Evolutionary conservation across 1,140 invertebrate species (phyloP).

Genomic region (Lucilia cuprina): DNA sequence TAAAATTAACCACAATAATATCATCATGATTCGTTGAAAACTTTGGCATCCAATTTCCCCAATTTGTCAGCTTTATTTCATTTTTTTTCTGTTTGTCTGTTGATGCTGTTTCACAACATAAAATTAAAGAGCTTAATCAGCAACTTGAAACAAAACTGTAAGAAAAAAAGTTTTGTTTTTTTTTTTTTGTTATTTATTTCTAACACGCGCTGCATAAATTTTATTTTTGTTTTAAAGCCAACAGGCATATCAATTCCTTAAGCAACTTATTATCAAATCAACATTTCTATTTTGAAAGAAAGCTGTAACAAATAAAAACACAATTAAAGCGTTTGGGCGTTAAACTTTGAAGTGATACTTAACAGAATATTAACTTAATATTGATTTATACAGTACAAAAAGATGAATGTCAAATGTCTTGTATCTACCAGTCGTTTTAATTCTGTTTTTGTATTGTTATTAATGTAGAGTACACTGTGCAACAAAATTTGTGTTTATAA

Average conservation of each 20-base stretch:
- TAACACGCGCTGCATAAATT: not conserved
- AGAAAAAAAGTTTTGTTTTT: not conserved
- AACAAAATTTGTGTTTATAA: too few species aligned
- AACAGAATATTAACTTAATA: too few species aligned
- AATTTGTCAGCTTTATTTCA: not conserved
- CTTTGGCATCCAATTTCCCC: conserved; percentile 5
- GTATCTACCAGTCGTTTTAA: too few species aligned
- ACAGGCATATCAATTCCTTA: conserved; percentile 5
- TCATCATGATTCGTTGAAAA: not conserved
- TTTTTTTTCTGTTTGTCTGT: not conserved
- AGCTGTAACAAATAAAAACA: not conserved
- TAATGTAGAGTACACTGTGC: too few species aligned
- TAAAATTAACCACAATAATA: conserved; percentile 9
- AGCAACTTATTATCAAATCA: not conserved
- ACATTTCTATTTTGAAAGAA: not conserved
- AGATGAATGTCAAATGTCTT: too few species aligned
- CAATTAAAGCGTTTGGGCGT: not conserved
- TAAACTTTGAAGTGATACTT: too few species aligned
- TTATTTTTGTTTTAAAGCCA: conserved; percentile 3
- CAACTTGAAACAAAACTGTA: not conserved
- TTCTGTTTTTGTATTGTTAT: too few species aligned
- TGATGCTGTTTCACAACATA: not conserved
- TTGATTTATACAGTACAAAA: too few species aligned
- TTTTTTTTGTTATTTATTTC: not conserved
- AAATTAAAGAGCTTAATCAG: conserved; percentile 24